Percentiles rank a stretch among this genome's conserved stretches.
Evolutionary conservation across 2,888 invertebrate species (phyloP).

Genomic region (Papilio gigon): DNA sequence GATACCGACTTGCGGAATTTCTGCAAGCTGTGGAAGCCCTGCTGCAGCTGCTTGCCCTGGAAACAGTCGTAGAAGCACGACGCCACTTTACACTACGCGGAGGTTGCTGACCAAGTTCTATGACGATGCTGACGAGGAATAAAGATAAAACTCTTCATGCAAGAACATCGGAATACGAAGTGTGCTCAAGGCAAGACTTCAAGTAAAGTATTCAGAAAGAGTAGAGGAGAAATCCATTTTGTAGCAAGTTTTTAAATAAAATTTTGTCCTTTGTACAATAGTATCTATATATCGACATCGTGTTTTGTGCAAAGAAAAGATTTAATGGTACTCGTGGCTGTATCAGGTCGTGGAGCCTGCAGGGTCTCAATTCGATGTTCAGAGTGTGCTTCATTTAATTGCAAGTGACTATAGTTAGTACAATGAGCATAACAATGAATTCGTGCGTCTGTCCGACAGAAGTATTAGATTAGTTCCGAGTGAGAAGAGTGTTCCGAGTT

Average conservation of each 20-base stretch:
- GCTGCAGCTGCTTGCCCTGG: conserved; percentile 78
- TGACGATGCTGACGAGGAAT: conserved; percentile 70
- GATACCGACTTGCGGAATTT: conserved; percentile 88
- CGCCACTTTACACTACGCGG: conserved; percentile 79
- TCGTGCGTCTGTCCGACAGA: no score
- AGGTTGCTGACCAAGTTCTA: conserved; percentile 51
- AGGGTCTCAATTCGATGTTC: no score
- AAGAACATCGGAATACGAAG: background rate
- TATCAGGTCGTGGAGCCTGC: no score
- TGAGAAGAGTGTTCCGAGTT: background rate
- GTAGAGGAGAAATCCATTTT: background rate
- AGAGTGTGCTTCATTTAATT: no score
- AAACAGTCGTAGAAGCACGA: conserved; percentile 81
- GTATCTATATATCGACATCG: no score
- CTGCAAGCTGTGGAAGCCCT: conserved; percentile 85
- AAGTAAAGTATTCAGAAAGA: background rate
- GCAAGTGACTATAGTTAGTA: no score
- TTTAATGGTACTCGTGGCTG: background rate
- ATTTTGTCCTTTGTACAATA: no score
- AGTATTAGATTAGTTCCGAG: no score
- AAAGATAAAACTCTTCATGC: conserved; percentile 57
- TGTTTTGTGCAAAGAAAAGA: background rate
- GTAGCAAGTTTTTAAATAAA: no score
- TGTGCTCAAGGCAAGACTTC: background rate
- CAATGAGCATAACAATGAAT: no score